phyloP scores from a whole-genome alignment of 1,140 invertebrate species.

The Ceratoteleas bidentatus region DNA sequence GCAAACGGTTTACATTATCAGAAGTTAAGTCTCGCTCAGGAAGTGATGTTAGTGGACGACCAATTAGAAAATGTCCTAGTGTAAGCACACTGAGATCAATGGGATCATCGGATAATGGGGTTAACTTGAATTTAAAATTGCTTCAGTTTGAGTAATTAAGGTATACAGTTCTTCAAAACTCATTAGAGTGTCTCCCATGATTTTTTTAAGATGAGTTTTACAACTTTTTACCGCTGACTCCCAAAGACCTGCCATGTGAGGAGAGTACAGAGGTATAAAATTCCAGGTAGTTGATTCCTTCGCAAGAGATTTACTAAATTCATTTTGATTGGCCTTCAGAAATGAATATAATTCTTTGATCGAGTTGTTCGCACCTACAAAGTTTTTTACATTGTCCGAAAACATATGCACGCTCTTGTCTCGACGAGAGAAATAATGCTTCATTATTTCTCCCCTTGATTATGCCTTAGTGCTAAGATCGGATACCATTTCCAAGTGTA shows the following conservation, averaged over 20 bases:
- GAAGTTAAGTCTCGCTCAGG: too few species aligned
- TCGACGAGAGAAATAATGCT: neutral
- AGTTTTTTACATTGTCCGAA: neutral
- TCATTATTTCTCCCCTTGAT: neutral
- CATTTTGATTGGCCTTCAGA: neutral
- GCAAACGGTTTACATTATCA: too few species aligned
- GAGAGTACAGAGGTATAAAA: neutral
- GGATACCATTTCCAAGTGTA: neutral
- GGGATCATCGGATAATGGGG: neutral
- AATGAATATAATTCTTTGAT: neutral
- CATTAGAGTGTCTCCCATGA: neutral
- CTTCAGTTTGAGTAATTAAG: neutral
- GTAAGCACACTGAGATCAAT: neutral
- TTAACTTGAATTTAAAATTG: slow-evolving; percentile 3
- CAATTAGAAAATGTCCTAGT: neutral
- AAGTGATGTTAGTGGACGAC: neutral
- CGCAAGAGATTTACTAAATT: neutral
- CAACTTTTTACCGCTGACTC: neutral
- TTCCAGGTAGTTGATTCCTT: neutral
- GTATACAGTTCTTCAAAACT: slow-evolving; percentile 1
- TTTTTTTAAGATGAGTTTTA: neutral
- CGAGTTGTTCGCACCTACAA: neutral
- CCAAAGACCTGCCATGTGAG: slow-evolving; percentile 10
- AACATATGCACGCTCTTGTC: neutral
- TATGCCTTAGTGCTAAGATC: neutral